phyloP scores from a whole-genome alignment of 2,888 invertebrate species.

The Hipparchia sbordonii region DNA sequence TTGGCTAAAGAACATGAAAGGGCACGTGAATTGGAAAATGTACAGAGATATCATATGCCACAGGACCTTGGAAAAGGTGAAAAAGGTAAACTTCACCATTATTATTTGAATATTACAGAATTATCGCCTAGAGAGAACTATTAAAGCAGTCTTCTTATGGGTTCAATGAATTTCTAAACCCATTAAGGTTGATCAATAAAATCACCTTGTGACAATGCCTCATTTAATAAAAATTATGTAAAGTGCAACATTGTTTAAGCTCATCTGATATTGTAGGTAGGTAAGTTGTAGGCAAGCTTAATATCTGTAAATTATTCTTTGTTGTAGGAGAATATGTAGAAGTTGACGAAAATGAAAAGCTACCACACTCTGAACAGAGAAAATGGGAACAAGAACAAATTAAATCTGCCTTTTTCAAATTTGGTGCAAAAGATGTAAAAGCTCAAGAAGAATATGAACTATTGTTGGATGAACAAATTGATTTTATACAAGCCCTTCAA shows the following conservation, averaged over 20 bases:
- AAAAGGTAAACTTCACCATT: slow-evolving; percentile 64
- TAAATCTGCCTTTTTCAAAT: slow-evolving; percentile 94
- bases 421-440: slow-evolving; percentile 94
- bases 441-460: slow-evolving; percentile 94
- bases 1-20: slow-evolving; percentile 98
- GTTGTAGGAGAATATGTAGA: slow-evolving; percentile 88
- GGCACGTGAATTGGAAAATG: slow-evolving; percentile 95
- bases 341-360: slow-evolving; percentile 92
- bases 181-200: too few species aligned
- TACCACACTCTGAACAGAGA: slow-evolving; percentile 92
- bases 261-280: neutral
- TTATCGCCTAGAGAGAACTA: neutral
- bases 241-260: neutral
- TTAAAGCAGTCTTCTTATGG: too few species aligned
- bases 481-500: slow-evolving; percentile 96
- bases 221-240: too few species aligned
- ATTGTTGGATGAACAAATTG: slow-evolving; percentile 97
- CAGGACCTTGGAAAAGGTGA: slow-evolving; percentile 90
- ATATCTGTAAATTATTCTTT: neutral
- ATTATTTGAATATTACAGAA: neutral
- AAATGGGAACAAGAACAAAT: slow-evolving; percentile 99
- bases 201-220: too few species aligned
- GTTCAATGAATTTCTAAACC: too few species aligned
- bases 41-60: slow-evolving; percentile 97
- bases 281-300: slow-evolving; percentile 17